Percentiles rank a stretch among this genome's conserved stretches.
Conservation (phyloP, 2,888 invertebrate genomes). For the Diabrotica balteata region DNA sequence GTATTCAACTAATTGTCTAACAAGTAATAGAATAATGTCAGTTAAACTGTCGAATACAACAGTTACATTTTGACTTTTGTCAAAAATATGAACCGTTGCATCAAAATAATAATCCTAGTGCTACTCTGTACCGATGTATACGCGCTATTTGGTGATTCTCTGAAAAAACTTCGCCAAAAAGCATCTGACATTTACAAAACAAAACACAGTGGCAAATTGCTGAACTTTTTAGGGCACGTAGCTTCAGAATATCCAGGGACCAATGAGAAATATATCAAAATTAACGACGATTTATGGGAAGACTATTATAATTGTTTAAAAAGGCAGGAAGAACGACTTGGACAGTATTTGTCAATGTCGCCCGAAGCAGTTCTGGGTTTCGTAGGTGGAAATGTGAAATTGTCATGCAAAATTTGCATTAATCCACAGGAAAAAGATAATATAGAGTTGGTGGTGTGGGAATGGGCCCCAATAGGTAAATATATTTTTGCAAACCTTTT, state of each 20-base stretch:
- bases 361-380: constrained; percentile 58
- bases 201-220: constrained; percentile 52
- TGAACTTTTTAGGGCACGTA: constrained; percentile 55
- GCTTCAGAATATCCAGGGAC: constrained; percentile 61
- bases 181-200: constrained; percentile 54
- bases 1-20: no score
- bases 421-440: constrained; percentile 60
- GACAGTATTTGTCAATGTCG: constrained; percentile 52
- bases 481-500: neutral
- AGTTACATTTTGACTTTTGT: no score
- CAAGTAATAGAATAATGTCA: no score
- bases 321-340: constrained; percentile 53
- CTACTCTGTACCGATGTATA: constrained; percentile 1
- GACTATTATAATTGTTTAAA: constrained; percentile 65
- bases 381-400: constrained; percentile 59
- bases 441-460: constrained; percentile 62
- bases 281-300: constrained; percentile 62
- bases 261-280: constrained; percentile 55
- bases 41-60: no score
- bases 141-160: constrained; percentile 38
- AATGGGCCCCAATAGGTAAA: constrained; percentile 49
- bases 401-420: constrained; percentile 64
- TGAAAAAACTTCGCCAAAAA: constrained; percentile 52
- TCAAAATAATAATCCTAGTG: constrained; percentile 1
- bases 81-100: neutral